Evolutionary conservation across 2,888 invertebrate genomes (phyloP).

Genomic region (Tholera decimalis): DNA sequence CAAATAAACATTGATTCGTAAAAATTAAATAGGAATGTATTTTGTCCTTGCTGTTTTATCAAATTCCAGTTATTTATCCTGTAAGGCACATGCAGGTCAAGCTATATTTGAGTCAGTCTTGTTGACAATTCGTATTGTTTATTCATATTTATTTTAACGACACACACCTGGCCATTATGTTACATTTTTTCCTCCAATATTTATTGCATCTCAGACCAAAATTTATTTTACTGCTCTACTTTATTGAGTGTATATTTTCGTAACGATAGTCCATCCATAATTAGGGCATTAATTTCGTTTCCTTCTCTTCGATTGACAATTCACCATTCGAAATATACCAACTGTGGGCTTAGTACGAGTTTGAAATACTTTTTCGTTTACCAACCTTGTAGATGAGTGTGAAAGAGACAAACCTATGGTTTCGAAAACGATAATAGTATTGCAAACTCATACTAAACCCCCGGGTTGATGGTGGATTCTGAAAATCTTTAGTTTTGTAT

Average conservation of each 20-base stretch:
- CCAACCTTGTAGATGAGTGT: too few species aligned
- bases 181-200: not conserved
- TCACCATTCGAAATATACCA: too few species aligned
- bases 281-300: not conserved
- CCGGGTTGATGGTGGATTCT: too few species aligned
- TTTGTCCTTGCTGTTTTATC: constrained; percentile 3
- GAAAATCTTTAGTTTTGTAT: too few species aligned
- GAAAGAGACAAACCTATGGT: too few species aligned
- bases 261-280: not conserved
- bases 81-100: constrained; percentile 4
- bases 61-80: constrained; percentile 29
- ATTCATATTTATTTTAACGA: constrained; percentile 1
- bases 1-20: constrained; percentile 21
- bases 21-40: constrained; percentile 31
- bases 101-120: constrained; percentile 2
- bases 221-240: not conserved
- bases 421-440: too few species aligned
- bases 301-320: too few species aligned
- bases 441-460: too few species aligned
- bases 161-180: not conserved
- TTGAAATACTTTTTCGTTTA: too few species aligned
- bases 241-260: too few species aligned
- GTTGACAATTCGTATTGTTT: constrained; percentile 18
- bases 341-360: too few species aligned
- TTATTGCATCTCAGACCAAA: not conserved